Percentiles rank a stretch among this genome's conserved stretches.
phyloP scores from a whole-genome alignment of 1,140 invertebrate species.

The Saxidomus purpurata region DNA sequence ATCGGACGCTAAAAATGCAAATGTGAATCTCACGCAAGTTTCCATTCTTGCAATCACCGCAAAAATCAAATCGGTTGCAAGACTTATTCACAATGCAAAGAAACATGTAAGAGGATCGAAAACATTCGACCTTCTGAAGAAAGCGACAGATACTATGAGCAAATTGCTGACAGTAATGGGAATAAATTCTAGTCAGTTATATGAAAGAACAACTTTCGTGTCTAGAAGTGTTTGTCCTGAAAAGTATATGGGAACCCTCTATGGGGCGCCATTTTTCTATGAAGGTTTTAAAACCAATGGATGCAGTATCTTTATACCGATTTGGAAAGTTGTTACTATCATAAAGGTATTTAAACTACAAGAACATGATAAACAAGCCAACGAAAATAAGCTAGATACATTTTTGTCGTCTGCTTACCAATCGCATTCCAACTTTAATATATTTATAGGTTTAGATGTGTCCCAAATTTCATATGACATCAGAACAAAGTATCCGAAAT shows the following conservation, averaged over 20 bases:
- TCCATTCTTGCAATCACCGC: neutral
- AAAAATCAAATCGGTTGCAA: neutral
- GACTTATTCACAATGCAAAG: constrained; percentile 44
- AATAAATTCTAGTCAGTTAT: constrained; percentile 16
- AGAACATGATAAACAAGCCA: neutral
- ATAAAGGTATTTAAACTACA: neutral
- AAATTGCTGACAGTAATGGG: constrained; percentile 32
- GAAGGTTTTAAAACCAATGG: constrained; percentile 65
- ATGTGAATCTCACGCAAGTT: neutral
- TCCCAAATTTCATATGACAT: neutral
- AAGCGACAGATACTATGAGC: constrained; percentile 33
- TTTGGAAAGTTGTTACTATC: constrained; percentile 55
- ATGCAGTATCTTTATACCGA: constrained; percentile 44
- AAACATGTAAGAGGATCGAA: constrained; percentile 65
- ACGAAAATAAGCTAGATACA: neutral
- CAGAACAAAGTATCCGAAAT: neutral
- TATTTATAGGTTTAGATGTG: neutral
- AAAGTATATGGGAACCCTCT: constrained; percentile 62
- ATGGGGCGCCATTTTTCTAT: constrained; percentile 69
- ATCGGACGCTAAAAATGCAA: neutral
- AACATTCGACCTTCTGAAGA: constrained; percentile 34
- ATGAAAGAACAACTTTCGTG: neutral
- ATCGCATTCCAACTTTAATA: neutral
- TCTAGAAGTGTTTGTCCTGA: constrained; percentile 66
- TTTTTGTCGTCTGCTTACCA: neutral